Conservation (phyloP, 1,140 invertebrate species). For the Muscidifurax raptorellus region DNA sequence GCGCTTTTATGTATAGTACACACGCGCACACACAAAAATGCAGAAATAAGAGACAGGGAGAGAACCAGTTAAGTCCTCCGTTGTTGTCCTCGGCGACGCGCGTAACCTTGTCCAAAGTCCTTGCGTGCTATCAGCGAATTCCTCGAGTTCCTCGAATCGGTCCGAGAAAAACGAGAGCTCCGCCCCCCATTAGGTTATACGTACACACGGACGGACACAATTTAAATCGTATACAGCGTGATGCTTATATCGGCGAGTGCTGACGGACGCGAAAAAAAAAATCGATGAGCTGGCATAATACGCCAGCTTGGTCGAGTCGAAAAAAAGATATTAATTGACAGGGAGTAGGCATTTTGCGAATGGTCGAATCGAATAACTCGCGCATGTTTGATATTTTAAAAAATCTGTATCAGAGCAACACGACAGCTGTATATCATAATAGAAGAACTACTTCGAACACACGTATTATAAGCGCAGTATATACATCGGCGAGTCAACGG, state of each 20-base stretch:
- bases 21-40: not conserved
- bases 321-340: no score
- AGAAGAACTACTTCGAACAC: no score
- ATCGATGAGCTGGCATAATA: not conserved
- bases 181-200: not conserved
- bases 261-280: not conserved
- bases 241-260: not conserved
- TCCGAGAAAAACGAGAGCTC: conserved; percentile 5
- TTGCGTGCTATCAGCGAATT: conserved; percentile 43
- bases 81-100: not conserved
- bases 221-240: not conserved
- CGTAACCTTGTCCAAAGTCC: conserved; percentile 18
- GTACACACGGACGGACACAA: not conserved
- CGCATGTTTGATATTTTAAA: no score
- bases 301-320: no score
- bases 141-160: conserved; percentile 25
- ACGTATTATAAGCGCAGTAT: no score
- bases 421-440: no score
- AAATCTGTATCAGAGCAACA: no score
- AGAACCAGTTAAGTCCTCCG: conserved; percentile 20
- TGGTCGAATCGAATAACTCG: no score
- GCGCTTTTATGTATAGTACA: not conserved
- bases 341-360: no score
- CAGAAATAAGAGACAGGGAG: not conserved
- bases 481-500: not conserved